Evolutionary conservation across 53 echinoderm and acorn worm genomes (phyloP).

Genomic region (Holothuria scabra): DNA sequence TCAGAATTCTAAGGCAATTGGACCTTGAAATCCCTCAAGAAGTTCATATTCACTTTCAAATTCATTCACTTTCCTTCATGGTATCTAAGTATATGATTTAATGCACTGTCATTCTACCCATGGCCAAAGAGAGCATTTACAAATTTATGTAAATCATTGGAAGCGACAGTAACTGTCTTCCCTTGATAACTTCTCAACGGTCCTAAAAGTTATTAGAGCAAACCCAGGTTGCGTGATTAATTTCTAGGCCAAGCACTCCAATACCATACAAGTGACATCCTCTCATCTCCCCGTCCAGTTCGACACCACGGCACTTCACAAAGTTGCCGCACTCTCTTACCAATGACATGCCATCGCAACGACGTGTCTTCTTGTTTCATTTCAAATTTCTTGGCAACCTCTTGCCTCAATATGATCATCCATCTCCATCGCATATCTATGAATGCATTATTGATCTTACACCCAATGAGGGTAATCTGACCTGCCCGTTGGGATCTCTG

Average conservation of each 20-base stretch:
- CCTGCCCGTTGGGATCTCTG: conserved; percentile 38
- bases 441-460: conserved; percentile 46
- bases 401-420: conserved; percentile 11
- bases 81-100: too few species aligned
- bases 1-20: too few species aligned
- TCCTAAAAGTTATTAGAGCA: conserved; percentile 21
- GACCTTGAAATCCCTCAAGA: too few species aligned
- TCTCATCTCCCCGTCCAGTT: background rate
- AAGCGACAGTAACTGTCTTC: too few species aligned
- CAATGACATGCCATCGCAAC: too few species aligned
- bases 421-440: conserved; percentile 18
- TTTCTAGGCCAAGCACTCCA: conserved; percentile 51
- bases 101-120: too few species aligned
- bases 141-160: conserved; percentile 21
- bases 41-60: too few species aligned
- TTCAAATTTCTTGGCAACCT: conserved; percentile 5
- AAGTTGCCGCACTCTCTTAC: background rate
- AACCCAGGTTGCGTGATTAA: conserved; percentile 26
- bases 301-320: background rate
- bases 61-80: too few species aligned
- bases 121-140: too few species aligned
- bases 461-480: conserved; percentile 33
- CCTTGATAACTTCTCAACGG: background rate
- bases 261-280: too few species aligned
- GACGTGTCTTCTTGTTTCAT: background rate